A percentile compares a stretch with the other conserved stretches of the same genome.
phyloP scores from a whole-genome alignment of 2,888 invertebrate genomes.

The Synergus itoensis region DNA sequence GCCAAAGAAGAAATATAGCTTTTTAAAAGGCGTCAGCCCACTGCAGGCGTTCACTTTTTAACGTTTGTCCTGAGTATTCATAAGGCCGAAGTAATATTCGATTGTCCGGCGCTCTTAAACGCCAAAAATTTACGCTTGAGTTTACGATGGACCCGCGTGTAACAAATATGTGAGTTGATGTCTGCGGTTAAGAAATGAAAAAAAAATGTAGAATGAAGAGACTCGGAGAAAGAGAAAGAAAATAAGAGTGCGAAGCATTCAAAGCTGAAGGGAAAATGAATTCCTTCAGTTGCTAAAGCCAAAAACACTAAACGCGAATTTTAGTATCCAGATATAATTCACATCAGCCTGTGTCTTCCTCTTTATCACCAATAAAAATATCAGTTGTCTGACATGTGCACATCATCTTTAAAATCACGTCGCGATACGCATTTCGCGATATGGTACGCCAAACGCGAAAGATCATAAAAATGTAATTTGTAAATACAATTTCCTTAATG shows the following conservation, averaged over 20 bases:
- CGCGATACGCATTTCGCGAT: background rate
- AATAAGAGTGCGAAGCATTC: constrained; percentile 40
- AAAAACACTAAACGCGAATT: constrained; percentile 40
- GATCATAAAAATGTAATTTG: background rate
- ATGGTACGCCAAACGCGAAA: background rate
- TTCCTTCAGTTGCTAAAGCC: constrained; percentile 46
- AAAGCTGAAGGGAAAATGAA: constrained; percentile 42
- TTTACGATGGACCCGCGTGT: constrained; percentile 60
- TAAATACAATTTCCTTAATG: background rate
- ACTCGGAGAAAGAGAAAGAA: constrained; percentile 31
- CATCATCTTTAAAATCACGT: background rate
- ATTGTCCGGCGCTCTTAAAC: constrained; percentile 62
- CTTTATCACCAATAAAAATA: constrained; percentile 11
- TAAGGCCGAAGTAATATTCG: constrained; percentile 65
- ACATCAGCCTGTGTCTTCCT: background rate
- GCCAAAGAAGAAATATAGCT: constrained; percentile 64
- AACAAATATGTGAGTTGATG: constrained; percentile 48
- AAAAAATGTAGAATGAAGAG: constrained; percentile 46
- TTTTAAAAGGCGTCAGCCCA: constrained; percentile 65
- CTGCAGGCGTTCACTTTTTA: constrained; percentile 62
- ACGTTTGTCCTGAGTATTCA: constrained; percentile 57
- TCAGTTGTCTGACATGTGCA: background rate
- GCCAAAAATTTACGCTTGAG: constrained; percentile 65
- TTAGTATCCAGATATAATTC: constrained; percentile 10
- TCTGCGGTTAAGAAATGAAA: constrained; percentile 48